Evolutionary conservation across 2,113 vertebrate genomes (phyloP).

Genomic region (Lophotis ruficrista): DNA sequence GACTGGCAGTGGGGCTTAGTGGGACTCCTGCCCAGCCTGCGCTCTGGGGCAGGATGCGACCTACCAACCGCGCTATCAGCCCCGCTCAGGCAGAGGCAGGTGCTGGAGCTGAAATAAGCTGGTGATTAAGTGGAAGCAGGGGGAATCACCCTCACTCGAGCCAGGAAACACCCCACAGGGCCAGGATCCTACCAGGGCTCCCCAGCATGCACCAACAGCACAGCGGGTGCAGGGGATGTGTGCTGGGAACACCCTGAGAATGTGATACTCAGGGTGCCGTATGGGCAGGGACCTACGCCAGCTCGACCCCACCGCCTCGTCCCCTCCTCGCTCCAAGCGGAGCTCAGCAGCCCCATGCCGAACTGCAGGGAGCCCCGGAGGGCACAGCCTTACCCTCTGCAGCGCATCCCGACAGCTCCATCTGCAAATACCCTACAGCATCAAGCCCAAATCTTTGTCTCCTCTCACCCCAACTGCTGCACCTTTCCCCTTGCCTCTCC

Average conservation of each 20-base stretch:
- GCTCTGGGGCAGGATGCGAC: not conserved
- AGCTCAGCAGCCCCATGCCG: fast-evolving
- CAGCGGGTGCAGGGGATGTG: fast-evolving
- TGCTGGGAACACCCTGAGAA: not conserved
- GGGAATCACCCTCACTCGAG: not conserved
- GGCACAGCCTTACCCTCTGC: not conserved
- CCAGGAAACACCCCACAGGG: not conserved
- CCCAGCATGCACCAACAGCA: fast-evolving
- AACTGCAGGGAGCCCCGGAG: not conserved
- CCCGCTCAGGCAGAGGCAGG: not conserved
- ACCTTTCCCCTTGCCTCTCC: not conserved
- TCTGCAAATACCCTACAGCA: not conserved
- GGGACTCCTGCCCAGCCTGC: not conserved
- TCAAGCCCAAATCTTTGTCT: not conserved
- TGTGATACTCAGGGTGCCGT: fast-evolving
- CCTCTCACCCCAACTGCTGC: fast-evolving
- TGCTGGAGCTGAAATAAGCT: fast-evolving
- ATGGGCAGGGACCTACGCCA: not conserved
- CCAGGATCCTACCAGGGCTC: not conserved
- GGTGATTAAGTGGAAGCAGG: not conserved
- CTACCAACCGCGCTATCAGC: not conserved
- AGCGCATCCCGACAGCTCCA: not conserved
- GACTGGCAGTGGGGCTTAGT: not conserved
- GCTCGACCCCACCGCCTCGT: fast-evolving
- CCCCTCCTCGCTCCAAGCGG: fast-evolving